Base-by-base conservation (phyloP, 2,113 vertebrate species). In the Lichenostomus cassidix region DNA sequence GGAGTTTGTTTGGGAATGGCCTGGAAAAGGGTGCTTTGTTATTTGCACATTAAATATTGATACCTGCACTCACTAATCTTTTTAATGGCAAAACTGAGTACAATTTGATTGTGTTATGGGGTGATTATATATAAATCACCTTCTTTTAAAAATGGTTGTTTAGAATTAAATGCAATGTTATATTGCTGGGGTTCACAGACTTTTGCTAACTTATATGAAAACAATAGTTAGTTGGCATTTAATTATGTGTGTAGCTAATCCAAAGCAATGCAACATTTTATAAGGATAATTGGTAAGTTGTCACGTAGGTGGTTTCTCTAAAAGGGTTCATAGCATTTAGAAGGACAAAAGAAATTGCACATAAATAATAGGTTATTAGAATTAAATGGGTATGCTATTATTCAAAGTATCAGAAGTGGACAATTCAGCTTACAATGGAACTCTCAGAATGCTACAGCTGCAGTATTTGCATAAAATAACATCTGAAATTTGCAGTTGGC, bases 341-440 rank as follows among this genome's bases (percentile, higher is more conserved):
- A 81, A 83, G 73, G 76, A 94, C 77, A 89, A 94, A 96, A 90
- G 73, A 93, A 94, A 93, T 71, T 56, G 44, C 65, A 84, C 73
- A 79, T 92, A 90, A 96, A 92, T 96, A 93, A 93, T 74, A 92
- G 69, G 90, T 68, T 96, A 90, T 96, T 93, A 90, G 71, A 68
- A 96, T 78, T 93, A 92, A 96, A 89, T 78, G 63, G 69, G 4
- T 82, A 56, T 2, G 12, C 56, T 87, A 25, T 89, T 93, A 89
- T 81, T 94, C 83, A 81, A 56, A 83, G 56, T 22, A 79, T 78
- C 33, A 84, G 52, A 93, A 92, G 69, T 42, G 65, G 83, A 78
- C 91, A 90, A 84, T 94, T 92, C 49, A 82, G 64, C 21, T 78
- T 75, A 83, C 71, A 89, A 35, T 60, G 14, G 68, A 89, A 82